Evolutionary conservation across 2,113 vertebrate genomes (phyloP), one percentile per base, ranked within the genome.

Genomic region (Semicossyphus pulcher): DNA sequence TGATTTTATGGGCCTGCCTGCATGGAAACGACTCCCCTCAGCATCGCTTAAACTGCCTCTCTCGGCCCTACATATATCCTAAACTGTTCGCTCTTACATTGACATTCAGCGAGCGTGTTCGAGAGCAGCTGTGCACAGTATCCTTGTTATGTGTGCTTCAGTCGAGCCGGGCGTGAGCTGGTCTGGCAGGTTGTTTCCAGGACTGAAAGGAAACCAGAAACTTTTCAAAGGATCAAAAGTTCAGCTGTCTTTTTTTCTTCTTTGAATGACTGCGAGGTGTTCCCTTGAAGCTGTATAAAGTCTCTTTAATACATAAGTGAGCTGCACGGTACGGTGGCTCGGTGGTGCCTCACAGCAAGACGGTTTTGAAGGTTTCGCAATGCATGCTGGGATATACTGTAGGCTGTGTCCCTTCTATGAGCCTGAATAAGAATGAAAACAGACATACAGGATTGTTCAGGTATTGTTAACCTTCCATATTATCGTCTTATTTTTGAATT

Each of bases 31-130:
- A 51, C 59, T 63, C 31, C 21, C 32, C n/a, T 53, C 52, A 37
- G 54, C 48, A 34, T 4, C 53, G 44, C 56, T 20, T 44, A n/a
- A 45, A 45, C 45, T 36, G n/a, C 16, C 45, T 51, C 48, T n/a
- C 51, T 41, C 18, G 52, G 74, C 7, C 57, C 47, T 52, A 56
- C 11, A 6, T 18, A 31, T 41, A 57, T 57, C 47, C 47, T 32
- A 36, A 78, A 76, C 28, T 60, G 47, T 53, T 67, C 49, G 59
- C 25, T 42, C 52, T 63, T 7, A 42, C 74, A 72, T 31, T 65
- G 42, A 71, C 36, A 76, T 79, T 68, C 77, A 41, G n/a, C 5
- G 48, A 74, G 68, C 9, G 0, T n/a, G n/a, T 81, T 58, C 7
- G 7, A 36, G 32, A 54, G 69, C 45, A 80, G 36, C 39, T 12